Evolutionary conservation across 1,140 invertebrate genomes (phyloP).

Genomic region (Drosophila tani): DNA sequence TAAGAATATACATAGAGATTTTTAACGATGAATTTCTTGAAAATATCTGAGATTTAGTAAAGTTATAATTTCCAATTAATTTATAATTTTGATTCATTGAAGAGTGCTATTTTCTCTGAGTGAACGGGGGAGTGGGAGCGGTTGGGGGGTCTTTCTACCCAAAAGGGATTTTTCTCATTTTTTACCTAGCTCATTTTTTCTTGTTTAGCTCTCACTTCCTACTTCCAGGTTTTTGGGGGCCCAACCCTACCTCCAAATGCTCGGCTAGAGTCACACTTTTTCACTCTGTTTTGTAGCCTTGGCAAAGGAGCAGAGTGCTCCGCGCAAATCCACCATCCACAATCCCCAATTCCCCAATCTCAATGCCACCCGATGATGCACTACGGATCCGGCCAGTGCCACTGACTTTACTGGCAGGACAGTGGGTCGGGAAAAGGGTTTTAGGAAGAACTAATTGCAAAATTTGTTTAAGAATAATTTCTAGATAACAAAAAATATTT

Average conservation of each 20-base stretch:
- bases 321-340: conserved; percentile 5
- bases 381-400: conserved; percentile 42
- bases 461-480: no score
- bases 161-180: conserved; percentile 59
- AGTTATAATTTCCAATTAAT: no score
- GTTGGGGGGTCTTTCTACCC: conserved; percentile 8
- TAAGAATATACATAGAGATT: neutral
- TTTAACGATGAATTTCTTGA: no score
- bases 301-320: conserved; percentile 29
- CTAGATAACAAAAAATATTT: no score
- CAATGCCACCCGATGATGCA: conserved; percentile 75
- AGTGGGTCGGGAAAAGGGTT: conserved; percentile 18
- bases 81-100: no score
- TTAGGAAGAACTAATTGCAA: no score
- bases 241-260: conserved; percentile 20
- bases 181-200: conserved; percentile 34
- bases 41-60: no score
- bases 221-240: conserved; percentile 68
- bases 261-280: conserved; percentile 61
- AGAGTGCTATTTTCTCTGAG: neutral
- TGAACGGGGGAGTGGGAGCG: neutral
- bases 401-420: conserved; percentile 38
- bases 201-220: conserved; percentile 62
- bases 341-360: conserved; percentile 48
- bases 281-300: conserved; percentile 36